Base-by-base conservation (phyloP, 2,797 vertebrate genomes). In the Neostethus bicornis region DNA sequence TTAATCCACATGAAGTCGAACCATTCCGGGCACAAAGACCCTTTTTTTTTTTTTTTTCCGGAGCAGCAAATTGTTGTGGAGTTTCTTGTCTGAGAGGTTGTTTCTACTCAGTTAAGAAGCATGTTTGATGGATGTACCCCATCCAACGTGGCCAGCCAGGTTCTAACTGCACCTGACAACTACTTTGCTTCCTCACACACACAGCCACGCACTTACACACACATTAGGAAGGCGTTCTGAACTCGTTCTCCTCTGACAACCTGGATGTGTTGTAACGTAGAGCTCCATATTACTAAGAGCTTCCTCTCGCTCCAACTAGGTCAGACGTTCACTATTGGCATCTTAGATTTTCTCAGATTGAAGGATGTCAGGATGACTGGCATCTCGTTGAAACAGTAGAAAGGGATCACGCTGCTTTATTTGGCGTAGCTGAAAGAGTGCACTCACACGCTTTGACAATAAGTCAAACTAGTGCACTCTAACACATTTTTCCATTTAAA, bases 121-220 rank as follows among this genome's bases (percentile, higher is more conserved):
- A 54, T 51, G 21, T 42, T 72, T 84, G 80, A 86, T 77, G 78
- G 75, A 88, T 77, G 77, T 51, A 82, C 57, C 41, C 26, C 61
- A 55, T 71, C 63, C 83, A 80, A 70, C 75, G 64, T 41, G 48
- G 42, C 65, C 68, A 54, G 73, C 31, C 73, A 59, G 52, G 61
- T 69, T 63, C 78, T 86, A 88, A 89, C 84, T 37, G 66, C 75
- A 73, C 65, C 74, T 81, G 84, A 88, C 86, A 87, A 67, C 56
- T 76, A 78, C 75, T 87, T 75, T 79, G 73, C 80, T 79, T 73
- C 62, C 43, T 3, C 31, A 32, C 50, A 29, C 50, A 47, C 49
- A 16, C 10, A 23, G 10, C 17, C 17, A 11, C 46, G 51, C 25
- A 20, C 2, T 2, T 44, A 16, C 7, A 26, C 54, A 45, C 47